These are phyloP conservation scores for Magallana nippona DNA, from an alignment of 2,888 invertebrate species.

Conservation along the genomic window DNA sequence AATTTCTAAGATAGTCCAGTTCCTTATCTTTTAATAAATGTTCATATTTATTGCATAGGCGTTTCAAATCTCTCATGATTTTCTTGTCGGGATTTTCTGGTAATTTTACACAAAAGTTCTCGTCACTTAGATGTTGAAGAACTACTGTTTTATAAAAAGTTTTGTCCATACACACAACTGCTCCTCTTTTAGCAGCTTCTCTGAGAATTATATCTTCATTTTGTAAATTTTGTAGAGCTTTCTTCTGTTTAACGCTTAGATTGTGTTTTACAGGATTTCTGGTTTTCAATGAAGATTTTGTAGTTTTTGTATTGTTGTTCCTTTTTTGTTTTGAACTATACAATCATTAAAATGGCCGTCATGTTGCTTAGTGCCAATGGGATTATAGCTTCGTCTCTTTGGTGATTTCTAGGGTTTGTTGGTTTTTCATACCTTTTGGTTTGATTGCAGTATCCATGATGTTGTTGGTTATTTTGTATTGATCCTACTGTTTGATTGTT, in stretches of 20 bases:
- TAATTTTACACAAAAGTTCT: too few relatives aligned
- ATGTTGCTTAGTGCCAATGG: neutral
- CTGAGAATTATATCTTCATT: constrained; percentile 40
- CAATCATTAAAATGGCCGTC: neutral
- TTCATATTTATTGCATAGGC: too few relatives aligned
- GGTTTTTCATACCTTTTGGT: neutral
- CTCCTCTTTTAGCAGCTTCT: constrained; percentile 50
- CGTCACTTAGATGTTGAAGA: constrained; percentile 41
- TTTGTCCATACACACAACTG: constrained; percentile 48
- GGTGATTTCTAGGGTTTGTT: neutral
- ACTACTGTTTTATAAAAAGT: constrained; percentile 45
- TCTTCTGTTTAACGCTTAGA: too few relatives aligned
- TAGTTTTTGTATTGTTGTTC: constrained; percentile 1
- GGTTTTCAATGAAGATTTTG: neutral
- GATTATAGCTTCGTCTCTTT: neutral
- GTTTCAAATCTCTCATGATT: too few relatives aligned
- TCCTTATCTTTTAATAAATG: too few relatives aligned
- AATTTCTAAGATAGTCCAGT: too few relatives aligned
- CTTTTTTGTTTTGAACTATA: neutral
- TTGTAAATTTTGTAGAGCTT: too few relatives aligned
- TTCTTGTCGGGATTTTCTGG: too few relatives aligned
- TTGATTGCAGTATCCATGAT: neutral
- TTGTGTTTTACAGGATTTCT: constrained; percentile 9
- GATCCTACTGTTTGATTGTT: neutral
- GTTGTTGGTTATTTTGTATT: neutral